A percentile compares a stretch with the other conserved stretches of the same genome.
Evolutionary conservation across 2,113 vertebrate species (phyloP).

Genomic region (Aplodontia rufa): DNA sequence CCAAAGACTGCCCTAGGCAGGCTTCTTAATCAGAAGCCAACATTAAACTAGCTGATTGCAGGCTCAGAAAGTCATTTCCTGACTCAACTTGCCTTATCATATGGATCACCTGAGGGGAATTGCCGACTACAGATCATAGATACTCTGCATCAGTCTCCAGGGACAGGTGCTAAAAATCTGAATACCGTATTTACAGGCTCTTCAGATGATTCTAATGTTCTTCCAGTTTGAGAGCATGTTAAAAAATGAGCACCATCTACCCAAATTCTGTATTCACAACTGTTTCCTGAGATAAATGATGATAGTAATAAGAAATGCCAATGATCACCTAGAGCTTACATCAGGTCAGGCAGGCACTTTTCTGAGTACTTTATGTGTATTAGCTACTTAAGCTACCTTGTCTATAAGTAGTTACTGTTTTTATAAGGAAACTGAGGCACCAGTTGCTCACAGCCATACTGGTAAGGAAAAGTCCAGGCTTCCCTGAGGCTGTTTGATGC

Average conservation of each 20-base stretch:
- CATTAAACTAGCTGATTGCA: conserved; percentile 62
- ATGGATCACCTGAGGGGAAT: conserved; percentile 57
- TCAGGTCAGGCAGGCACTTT: neutral
- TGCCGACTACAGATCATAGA: conserved; percentile 20
- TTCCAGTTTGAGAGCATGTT: conserved; percentile 53
- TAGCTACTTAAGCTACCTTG: neutral
- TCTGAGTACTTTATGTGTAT: neutral
- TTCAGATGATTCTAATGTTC: conserved; percentile 40
- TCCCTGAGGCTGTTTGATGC: neutral
- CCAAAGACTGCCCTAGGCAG: conserved; percentile 54
- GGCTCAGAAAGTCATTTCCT: conserved; percentile 54
- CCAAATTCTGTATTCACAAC: conserved; percentile 37
- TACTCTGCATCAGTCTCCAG: neutral
- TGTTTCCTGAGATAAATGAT: conserved; percentile 50
- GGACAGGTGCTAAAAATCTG: conserved; percentile 15
- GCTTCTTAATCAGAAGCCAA: conserved; percentile 68
- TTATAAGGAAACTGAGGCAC: conserved; percentile 13
- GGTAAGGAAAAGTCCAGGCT: neutral
- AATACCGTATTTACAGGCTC: neutral
- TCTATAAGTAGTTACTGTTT: neutral
- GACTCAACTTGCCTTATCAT: conserved; percentile 42
- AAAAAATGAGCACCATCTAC: conserved; percentile 43
- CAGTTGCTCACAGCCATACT: neutral
- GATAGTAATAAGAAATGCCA: conserved; percentile 17
- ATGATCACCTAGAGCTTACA: conserved; percentile 35